Evolutionary conservation across 1,140 invertebrate genomes (phyloP).

Genomic region (Papilio glaucus): DNA sequence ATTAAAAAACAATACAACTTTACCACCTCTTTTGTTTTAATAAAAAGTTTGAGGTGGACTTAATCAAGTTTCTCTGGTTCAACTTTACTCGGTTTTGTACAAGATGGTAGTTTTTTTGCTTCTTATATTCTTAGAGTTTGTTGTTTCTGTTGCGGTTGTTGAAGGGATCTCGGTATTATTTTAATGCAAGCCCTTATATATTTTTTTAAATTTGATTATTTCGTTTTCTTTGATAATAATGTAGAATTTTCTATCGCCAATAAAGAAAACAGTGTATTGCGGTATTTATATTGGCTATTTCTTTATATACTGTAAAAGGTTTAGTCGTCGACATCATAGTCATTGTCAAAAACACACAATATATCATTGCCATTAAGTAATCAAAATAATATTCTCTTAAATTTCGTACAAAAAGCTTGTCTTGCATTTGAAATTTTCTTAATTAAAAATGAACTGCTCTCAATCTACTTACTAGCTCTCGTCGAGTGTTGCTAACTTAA

Average conservation of each 20-base stretch:
- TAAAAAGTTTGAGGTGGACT: constrained; percentile 16
- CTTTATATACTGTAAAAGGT: too few relatives aligned
- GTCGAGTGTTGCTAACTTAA: constrained; percentile 14
- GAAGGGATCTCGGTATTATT: too few relatives aligned
- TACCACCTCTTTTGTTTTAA: not conserved
- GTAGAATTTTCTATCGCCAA: too few relatives aligned
- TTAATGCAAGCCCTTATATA: too few relatives aligned
- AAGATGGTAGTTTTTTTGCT: constrained; percentile 8
- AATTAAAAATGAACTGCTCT: constrained; percentile 23
- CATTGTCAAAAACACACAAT: too few relatives aligned
- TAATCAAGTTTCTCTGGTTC: constrained; percentile 23
- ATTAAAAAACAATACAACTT: constrained; percentile 14
- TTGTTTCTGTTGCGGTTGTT: not conserved
- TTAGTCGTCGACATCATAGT: too few relatives aligned
- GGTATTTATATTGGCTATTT: too few relatives aligned
- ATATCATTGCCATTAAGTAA: too few relatives aligned
- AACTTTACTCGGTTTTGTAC: not conserved
- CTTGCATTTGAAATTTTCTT: not conserved
- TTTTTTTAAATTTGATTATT: too few relatives aligned
- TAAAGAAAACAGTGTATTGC: too few relatives aligned
- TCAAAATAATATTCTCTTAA: not conserved
- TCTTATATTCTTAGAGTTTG: constrained; percentile 10
- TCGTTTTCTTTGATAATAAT: too few relatives aligned
- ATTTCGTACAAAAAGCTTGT: not conserved
- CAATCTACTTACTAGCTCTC: constrained; percentile 14